A percentile compares a stretch with the other conserved stretches of the same genome.
Evolutionary conservation across 2,888 invertebrate species (phyloP).

Genomic region (Patella depressa): DNA sequence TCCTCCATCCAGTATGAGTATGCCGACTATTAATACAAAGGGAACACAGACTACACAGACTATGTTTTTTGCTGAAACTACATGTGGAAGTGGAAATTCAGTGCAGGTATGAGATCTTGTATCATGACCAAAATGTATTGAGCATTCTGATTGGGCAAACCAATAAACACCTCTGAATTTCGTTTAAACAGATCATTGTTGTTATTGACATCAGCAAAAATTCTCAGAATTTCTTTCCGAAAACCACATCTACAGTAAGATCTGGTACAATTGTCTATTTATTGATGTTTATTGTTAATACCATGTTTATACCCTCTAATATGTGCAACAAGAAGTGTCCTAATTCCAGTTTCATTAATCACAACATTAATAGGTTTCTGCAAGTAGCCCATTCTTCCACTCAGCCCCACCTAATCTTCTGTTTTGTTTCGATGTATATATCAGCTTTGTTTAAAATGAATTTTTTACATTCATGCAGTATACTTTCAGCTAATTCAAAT

Average conservation of each 20-base stretch:
- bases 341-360: conserved; percentile 3
- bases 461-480: background rate
- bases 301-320: background rate
- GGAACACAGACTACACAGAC: conserved; percentile 6
- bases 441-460: background rate
- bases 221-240: background rate
- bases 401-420: background rate
- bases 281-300: background rate
- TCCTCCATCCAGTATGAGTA: conserved; percentile 3
- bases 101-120: background rate
- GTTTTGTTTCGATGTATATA: background rate
- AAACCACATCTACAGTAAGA: background rate
- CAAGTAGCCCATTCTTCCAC: background rate
- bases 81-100: conserved; percentile 1
- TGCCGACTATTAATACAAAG: conserved; percentile 3
- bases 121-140: background rate
- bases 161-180: background rate
- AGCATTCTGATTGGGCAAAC: conserved; percentile 6
- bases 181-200: background rate
- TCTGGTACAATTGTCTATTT: background rate
- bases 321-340: background rate
- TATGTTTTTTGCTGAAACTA: conserved; percentile 6
- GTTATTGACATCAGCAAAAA: background rate
- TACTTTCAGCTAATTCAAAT: background rate
- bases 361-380: conserved; percentile 1